Base-by-base conservation (phyloP, 2,113 vertebrate species). In the Mustela lutreola region DNA sequence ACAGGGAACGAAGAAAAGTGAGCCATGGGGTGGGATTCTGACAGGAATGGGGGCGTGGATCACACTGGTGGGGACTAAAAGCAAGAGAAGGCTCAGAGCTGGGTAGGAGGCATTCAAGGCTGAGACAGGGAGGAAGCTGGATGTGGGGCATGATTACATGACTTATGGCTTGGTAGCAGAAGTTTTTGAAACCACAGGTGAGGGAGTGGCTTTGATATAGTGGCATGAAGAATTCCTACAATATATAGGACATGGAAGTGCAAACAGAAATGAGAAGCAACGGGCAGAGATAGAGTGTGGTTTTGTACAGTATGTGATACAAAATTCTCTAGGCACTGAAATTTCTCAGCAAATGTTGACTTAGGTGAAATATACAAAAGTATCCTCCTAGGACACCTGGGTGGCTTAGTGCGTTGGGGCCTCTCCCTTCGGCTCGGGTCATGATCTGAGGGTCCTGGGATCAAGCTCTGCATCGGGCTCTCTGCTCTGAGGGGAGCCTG, bases 191-290 rank as follows among this genome's bases (percentile, higher is more conserved):
- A 73, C 14, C 21, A 19, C 67, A 76, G 19, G 36, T 18, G 58
- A 84, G 19, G 26, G 36, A n/a, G 33, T 6, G 45, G 21, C 50
- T 76, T 80, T 58, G 48, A 62, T 0, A 58, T 0, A 56, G 65
- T 1, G 26, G 26, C 7, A 2, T 3, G 36, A 84, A 11, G 7
- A 50, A 58, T 3, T 21, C 7, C n/a, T 60, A 28, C 18, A 63
- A 2, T 4, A 6, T 4, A 0, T 12, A 33, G 39, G 4, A 56
- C 7, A 7, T 0, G 31, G 39, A 7, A 0, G 5, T 11, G 4
- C 36, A 16, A 1, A 3, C 1, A 45, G 26, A 50, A 33, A 48
- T 19, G 48, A 8, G 53, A 94, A 18, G 22, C 5, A 36, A 7
- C 0, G 26, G 76, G 88, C 11, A 48, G 21, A 45, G 11, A 9